Base-by-base conservation (phyloP, 2,888 invertebrate species). In the Galerucella pusilla region DNA sequence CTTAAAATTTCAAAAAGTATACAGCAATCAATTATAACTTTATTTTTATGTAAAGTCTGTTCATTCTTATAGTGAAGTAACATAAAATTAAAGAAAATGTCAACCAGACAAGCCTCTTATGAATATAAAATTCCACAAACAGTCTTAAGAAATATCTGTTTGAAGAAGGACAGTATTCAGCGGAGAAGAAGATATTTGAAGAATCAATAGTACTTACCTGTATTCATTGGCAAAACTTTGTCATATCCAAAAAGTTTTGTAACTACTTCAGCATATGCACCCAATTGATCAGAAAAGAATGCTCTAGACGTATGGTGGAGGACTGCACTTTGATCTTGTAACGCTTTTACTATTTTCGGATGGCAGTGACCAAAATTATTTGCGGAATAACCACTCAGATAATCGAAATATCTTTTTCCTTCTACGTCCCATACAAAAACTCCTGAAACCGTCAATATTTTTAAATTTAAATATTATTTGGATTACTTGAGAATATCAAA, bases 341-440 rank as follows among this genome's bases (percentile, higher is more conserved):
- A 87, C 0, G 91, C 90, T 76, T 89, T 88, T 14, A 94, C 87
- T 72, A 95, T 91, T 81, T 91, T 90, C 0, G 94, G 94, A 85
- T 95, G 94, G 81, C 93, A 93, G 83, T 95, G 94, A 0, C 94
- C 94, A 83, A 94, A 95, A 86, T 94, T 96, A 59, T 94, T 92
- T 2, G 95, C 94, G 5, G 94, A 93, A 85, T 94, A 96, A 1
- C 94, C 95, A 77, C 93, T 93, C 57, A 96, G 88, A 84, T 94
- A 95, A 84, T 96, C 96, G 80, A 91, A 92, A 85, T 96, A 96
- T 68, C 90, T 89, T 80, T 92, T 93, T 11, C 94, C 95, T 76
- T 96, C 94, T 6, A 93, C 92, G 85, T 96, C 96, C 94, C 95
- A 96, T 25, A 95, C 90, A 83, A 90, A 90, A 42, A 93, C 91